Percentiles rank a stretch among this genome's conserved stretches.
These are phyloP conservation scores for Craseonycteris thonglongyai DNA, from an alignment of 2,113 vertebrate genomes.

Conservation along the genomic window DNA sequence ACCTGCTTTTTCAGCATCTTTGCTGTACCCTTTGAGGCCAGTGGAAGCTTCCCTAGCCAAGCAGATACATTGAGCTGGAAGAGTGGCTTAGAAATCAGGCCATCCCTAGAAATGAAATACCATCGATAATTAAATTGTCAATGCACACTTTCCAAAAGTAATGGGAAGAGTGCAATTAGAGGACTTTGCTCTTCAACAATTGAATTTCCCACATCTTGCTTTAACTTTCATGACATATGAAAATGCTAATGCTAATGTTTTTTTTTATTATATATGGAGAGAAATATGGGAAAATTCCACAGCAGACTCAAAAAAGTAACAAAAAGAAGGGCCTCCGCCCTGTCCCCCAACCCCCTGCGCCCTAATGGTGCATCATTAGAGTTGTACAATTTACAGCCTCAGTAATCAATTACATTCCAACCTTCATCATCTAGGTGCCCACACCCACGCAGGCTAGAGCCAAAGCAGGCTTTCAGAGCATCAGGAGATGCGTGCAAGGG, in stretches of 20 bases:
- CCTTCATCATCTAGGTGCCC: background rate
- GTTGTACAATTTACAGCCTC: background rate
- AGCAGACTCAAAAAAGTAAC: slow-evolving; percentile 37
- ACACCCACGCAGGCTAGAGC: background rate
- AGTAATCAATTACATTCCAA: slow-evolving; percentile 25
- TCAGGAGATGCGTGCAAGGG: background rate
- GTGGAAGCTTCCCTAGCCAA: background rate
- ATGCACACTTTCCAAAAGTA: slow-evolving; percentile 58
- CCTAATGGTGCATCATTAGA: slow-evolving; percentile 7
- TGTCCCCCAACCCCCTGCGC: background rate
- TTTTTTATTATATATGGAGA: slow-evolving; percentile 53
- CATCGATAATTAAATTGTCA: slow-evolving; percentile 39
- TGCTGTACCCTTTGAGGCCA: background rate
- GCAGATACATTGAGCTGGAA: background rate
- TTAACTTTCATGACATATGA: slow-evolving; percentile 66
- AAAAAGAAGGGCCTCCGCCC: background rate
- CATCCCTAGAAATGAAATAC: slow-evolving; percentile 51
- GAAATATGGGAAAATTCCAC: slow-evolving; percentile 58
- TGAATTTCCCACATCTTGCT: slow-evolving; percentile 67
- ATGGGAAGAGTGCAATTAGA: slow-evolving; percentile 60
- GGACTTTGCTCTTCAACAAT: slow-evolving; percentile 37
- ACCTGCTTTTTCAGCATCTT: background rate
- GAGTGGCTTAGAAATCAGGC: slow-evolving; percentile 23
- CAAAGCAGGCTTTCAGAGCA: background rate
- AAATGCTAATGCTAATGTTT: slow-evolving; percentile 68